Evolutionary conservation across 2,113 vertebrate genomes (phyloP).

Genomic region (Lamprotornis superbus): DNA sequence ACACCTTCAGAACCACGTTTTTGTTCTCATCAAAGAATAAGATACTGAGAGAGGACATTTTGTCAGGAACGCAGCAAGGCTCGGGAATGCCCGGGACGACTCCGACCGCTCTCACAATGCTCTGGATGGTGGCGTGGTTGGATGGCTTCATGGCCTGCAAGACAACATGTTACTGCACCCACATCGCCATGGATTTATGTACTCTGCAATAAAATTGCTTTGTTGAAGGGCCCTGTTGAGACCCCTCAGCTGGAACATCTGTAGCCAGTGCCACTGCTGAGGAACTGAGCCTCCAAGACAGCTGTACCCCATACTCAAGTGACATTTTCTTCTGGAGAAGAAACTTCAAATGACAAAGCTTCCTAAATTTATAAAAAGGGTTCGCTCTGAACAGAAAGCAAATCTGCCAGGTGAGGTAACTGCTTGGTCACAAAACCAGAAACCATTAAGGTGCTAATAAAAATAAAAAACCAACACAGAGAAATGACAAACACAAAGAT

Average conservation of each 20-base stretch:
- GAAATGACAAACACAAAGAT: background rate
- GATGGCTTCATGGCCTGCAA: slow-evolving; percentile 90
- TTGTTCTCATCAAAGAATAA: slow-evolving; percentile 96
- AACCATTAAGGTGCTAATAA: background rate
- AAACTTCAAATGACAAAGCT: background rate
- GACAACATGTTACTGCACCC: background rate
- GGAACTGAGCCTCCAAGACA: background rate
- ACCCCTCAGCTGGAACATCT: background rate
- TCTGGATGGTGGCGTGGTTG: slow-evolving; percentile 98
- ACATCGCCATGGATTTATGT: accelerated
- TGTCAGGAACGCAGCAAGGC: slow-evolving; percentile 95
- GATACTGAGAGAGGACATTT: slow-evolving; percentile 95
- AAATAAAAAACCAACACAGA: background rate
- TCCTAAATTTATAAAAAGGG: background rate
- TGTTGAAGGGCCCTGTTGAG: background rate
- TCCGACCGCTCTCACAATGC: slow-evolving; percentile 92
- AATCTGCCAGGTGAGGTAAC: background rate
- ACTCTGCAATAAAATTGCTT: background rate
- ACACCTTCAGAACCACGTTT: slow-evolving; percentile 96
- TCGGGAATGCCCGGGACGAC: slow-evolving; percentile 90
- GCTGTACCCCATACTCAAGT: background rate
- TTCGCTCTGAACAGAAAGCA: background rate
- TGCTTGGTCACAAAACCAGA: background rate
- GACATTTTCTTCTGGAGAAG: background rate
- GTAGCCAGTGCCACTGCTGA: background rate